phyloP scores from a whole-genome alignment of 1,140 invertebrate genomes.

The Holotrichia oblita region DNA sequence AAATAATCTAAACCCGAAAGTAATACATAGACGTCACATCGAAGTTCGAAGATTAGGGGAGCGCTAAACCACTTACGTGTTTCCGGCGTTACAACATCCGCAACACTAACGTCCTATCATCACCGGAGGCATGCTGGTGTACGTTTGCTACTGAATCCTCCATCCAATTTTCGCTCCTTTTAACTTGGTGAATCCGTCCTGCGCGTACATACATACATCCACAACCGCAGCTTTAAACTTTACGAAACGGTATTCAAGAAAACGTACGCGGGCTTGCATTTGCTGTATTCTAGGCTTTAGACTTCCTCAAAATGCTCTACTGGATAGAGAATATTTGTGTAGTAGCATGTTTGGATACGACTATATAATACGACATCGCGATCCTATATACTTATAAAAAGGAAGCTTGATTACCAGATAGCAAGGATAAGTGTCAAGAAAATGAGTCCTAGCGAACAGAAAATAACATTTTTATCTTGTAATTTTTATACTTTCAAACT shows the following conservation, averaged over 20 bases:
- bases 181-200: neutral
- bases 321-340: neutral
- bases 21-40: too few species aligned
- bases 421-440: too few species aligned
- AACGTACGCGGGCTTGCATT: too few species aligned
- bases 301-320: too few species aligned
- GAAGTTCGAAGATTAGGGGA: too few species aligned
- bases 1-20: too few species aligned
- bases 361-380: neutral
- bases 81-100: neutral
- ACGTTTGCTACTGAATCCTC: neutral
- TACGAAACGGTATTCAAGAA: neutral
- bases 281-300: too few species aligned
- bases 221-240: neutral
- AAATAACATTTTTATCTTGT: too few species aligned
- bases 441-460: too few species aligned
- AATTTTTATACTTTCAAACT: too few species aligned
- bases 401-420: too few species aligned
- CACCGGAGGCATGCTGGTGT: neutral
- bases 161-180: neutral
- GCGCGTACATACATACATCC: neutral
- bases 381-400: too few species aligned
- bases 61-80: constrained; percentile 5
- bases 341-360: neutral
- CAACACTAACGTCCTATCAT: neutral